A percentile compares a stretch with the other conserved stretches of the same genome.
Evolutionary conservation across 2,888 invertebrate genomes (phyloP).

Genomic region (Hemithea aestivaria): DNA sequence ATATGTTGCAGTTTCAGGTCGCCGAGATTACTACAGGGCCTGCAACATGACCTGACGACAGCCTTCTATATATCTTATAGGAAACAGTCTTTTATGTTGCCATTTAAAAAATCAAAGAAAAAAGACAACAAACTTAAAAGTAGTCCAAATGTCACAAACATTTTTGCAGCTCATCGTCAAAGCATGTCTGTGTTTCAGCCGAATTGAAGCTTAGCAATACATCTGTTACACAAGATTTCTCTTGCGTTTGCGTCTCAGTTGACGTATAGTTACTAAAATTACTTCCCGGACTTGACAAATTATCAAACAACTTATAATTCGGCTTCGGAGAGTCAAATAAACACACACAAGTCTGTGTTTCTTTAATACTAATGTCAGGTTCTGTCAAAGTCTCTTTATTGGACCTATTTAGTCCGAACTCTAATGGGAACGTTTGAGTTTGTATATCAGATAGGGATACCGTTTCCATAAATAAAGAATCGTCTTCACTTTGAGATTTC

Average conservation of each 20-base stretch:
- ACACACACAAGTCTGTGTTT: slow-evolving; percentile 65
- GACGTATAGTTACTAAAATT: slow-evolving; percentile 52
- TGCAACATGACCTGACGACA: no score
- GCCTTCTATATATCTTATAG: no score
- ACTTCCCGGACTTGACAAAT: slow-evolving; percentile 44
- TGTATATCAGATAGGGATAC: slow-evolving; percentile 64
- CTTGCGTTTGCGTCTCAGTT: slow-evolving; percentile 58
- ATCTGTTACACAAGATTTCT: slow-evolving; percentile 39
- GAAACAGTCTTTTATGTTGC: no score
- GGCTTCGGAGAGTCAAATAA: slow-evolving; percentile 48
- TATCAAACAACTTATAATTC: slow-evolving; percentile 46
- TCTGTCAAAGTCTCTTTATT: slow-evolving; percentile 59
- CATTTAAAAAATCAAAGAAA: no score
- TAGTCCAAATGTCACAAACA: not conserved
- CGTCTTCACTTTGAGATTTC: slow-evolving; percentile 62
- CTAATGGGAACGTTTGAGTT: slow-evolving; percentile 63
- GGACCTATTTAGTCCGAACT: slow-evolving; percentile 52
- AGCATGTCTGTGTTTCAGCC: slow-evolving; percentile 59
- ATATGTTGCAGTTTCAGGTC: no score
- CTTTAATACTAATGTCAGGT: slow-evolving; percentile 59
- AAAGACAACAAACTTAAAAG: no score
- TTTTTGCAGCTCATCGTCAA: slow-evolving; percentile 33
- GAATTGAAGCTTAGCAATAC: slow-evolving; percentile 51
- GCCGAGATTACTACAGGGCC: no score
- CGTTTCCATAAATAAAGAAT: slow-evolving; percentile 54